Percentiles rank a stretch among this genome's conserved stretches.
Conservation (phyloP, 1,140 invertebrate genomes). For the Sarcophaga bullata region DNA sequence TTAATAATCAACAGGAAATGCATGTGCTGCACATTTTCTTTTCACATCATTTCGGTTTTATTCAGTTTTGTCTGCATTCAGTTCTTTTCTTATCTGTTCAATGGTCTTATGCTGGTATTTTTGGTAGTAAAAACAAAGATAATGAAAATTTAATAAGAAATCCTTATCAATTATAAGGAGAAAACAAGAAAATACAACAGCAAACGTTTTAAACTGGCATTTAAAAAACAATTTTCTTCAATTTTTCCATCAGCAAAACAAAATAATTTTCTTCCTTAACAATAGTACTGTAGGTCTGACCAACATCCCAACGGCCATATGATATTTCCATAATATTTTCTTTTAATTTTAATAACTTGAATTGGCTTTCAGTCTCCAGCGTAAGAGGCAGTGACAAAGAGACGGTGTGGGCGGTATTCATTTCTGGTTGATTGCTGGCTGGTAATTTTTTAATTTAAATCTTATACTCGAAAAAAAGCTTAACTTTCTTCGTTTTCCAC, state of each 20-base stretch:
- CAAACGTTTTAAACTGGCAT: too few relatives aligned
- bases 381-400: too few relatives aligned
- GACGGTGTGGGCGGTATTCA: not conserved
- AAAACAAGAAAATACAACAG: not conserved
- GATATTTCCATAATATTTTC: too few relatives aligned
- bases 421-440: not conserved
- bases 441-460: slow-evolving; percentile 25
- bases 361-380: too few relatives aligned
- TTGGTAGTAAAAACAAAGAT: not conserved
- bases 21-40: not conserved
- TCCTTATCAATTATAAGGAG: slow-evolving; percentile 1
- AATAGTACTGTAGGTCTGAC: too few relatives aligned
- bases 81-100: too few relatives aligned
- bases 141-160: slow-evolving; percentile 20
- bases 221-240: too few relatives aligned
- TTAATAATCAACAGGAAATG: slow-evolving; percentile 10
- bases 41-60: not conserved
- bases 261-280: too few relatives aligned
- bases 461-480: not conserved
- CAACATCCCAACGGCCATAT: too few relatives aligned
- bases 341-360: too few relatives aligned
- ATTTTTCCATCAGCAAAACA: too few relatives aligned
- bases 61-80: too few relatives aligned
- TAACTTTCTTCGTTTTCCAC: not conserved
- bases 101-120: not conserved